phyloP scores from a whole-genome alignment of 2,888 invertebrate genomes.

The Trichogramma dendrolimi region DNA sequence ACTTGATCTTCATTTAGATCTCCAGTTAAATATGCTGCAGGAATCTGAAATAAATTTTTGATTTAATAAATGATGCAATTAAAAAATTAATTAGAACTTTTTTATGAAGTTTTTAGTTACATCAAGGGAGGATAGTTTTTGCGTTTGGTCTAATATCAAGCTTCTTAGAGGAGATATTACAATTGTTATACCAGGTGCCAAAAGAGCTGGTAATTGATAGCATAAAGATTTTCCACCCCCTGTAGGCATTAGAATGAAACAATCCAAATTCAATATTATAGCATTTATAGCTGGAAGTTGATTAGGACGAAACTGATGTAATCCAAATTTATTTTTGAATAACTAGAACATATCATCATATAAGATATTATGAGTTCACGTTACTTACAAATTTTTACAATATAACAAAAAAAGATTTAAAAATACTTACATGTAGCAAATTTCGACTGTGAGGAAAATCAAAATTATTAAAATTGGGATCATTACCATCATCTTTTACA shows the following conservation, averaged over 20 bases:
- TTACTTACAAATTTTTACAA: not conserved
- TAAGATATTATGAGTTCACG: slow-evolving; percentile 28
- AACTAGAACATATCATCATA: slow-evolving; percentile 46
- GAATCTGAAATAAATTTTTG: slow-evolving; percentile 60
- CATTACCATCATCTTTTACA: slow-evolving; percentile 65
- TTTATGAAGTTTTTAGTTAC: slow-evolving; percentile 62
- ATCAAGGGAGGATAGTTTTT: slow-evolving; percentile 81
- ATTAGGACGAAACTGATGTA: slow-evolving; percentile 83
- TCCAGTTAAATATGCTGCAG: slow-evolving; percentile 79
- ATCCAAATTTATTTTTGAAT: slow-evolving; percentile 78
- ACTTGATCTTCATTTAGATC: slow-evolving; percentile 64
- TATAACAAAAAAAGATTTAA: not conserved
- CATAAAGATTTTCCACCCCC: slow-evolving; percentile 93
- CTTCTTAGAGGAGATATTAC: slow-evolving; percentile 94
- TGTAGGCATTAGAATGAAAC: slow-evolving; percentile 97
- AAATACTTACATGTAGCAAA: slow-evolving; percentile 57
- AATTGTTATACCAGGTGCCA: slow-evolving; percentile 82
- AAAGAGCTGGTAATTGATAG: slow-evolving; percentile 84
- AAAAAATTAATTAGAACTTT: not conserved
- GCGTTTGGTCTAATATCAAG: slow-evolving; percentile 94
- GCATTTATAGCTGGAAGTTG: slow-evolving; percentile 94
- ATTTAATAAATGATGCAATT: not conserved
- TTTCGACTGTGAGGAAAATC: slow-evolving; percentile 67
- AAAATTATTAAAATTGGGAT: slow-evolving; percentile 69
- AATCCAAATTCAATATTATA: slow-evolving; percentile 77